Evolutionary conservation across 2,797 vertebrate species (phyloP), one percentile per base, ranked within the genome.

Genomic region (Champsocephalus esox): DNA sequence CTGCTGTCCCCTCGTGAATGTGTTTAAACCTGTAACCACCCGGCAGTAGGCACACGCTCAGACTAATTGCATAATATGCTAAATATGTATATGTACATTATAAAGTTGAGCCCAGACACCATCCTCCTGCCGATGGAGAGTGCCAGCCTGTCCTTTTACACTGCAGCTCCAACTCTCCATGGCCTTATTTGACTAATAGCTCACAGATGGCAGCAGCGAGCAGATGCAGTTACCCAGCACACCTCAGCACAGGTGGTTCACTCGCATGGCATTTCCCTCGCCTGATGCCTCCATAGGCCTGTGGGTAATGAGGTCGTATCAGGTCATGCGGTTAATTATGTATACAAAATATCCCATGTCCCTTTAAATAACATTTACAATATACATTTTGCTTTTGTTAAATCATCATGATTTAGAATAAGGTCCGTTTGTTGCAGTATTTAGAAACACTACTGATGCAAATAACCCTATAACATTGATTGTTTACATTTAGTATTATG

Each of bases 151-250:
- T 91, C 87, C 88, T 92, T 87, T 77, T 48, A 74, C 72, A 63
- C 64, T 71, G 80, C 61, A 70, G 57, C 81, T 67, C 64, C 74
- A 86, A 61, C 68, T 83, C 87, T 80, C 82, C 70, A 52, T 80
- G 82, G 82, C 73, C 75, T 86, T 77, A 89, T 92, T 90, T 80
- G 75, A 66, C 78, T 92, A 91, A 93, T 92, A 82, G 78, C 80
- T 79, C 82, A 79, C 92, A 94, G 92, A 92, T 92, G 93, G 86
- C 84, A 57, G 79, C 80, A 81, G 80, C 71, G 84, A 74, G 79
- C 86, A 78, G 79, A 87, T 84, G 82, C 80, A 70, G 68, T 89
- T 83, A 88, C 81, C 79, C 78, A 80, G 78, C 54, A 59, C 81
- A 82, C 79, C 83, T 88, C 66, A 43, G 73, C 86, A 86, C 91